phyloP scores from a whole-genome alignment of 1,140 invertebrate genomes.

The Zaprionus lachaisei region DNA sequence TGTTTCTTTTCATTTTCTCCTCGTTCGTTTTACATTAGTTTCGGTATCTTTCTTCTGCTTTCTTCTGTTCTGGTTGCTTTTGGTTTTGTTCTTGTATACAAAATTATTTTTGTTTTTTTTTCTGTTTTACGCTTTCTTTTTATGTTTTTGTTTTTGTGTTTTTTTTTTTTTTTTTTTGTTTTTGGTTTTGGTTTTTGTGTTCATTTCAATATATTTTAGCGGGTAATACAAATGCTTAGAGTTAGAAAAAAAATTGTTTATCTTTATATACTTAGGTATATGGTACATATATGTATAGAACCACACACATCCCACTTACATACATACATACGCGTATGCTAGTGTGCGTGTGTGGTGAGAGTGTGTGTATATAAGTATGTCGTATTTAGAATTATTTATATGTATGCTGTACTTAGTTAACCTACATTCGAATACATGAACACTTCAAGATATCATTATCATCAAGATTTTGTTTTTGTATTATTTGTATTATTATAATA shows the following conservation, averaged over 20 bases:
- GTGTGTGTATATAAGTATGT: constrained; percentile 31
- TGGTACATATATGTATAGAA: constrained; percentile 18
- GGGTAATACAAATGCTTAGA: constrained; percentile 79
- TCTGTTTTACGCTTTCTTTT: constrained; percentile 34
- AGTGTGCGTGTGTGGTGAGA: constrained; percentile 14
- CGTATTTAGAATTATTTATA: constrained; percentile 67
- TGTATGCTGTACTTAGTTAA: constrained; percentile 76
- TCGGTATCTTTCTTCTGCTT: constrained; percentile 33
- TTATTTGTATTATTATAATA: constrained; percentile 52
- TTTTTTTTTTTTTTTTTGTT: constrained; percentile 40
- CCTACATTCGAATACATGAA: constrained; percentile 82
- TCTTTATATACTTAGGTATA: constrained; percentile 52
- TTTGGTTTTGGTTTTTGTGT: constrained; percentile 25
- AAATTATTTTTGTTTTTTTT: constrained; percentile 40
- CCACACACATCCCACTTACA: constrained; percentile 24
- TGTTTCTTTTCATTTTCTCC: constrained; percentile 28
- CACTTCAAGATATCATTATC: constrained; percentile 76
- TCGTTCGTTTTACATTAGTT: constrained; percentile 42
- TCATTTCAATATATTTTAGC: constrained; percentile 47
- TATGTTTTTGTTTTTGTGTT: constrained; percentile 34
- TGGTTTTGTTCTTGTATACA: constrained; percentile 56
- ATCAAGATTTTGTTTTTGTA: constrained; percentile 27
- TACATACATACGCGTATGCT: constrained; percentile 21
- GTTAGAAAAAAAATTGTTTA: constrained; percentile 71
- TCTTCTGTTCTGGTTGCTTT: constrained; percentile 52